Evolutionary conservation across 2,113 vertebrate species (phyloP).

Genomic region (Oreotrochilus melanogaster): DNA sequence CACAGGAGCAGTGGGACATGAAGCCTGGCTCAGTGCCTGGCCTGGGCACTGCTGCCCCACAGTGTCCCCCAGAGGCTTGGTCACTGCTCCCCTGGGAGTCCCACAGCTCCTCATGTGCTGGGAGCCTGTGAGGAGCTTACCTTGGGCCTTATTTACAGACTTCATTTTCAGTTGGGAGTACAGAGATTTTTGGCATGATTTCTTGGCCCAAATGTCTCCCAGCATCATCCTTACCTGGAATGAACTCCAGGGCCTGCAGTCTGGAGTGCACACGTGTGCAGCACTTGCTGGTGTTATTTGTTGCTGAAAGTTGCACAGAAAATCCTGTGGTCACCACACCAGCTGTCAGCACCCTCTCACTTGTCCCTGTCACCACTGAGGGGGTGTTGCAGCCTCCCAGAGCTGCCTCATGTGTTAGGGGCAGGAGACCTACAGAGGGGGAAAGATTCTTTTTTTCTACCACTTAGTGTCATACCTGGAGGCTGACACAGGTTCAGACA

Average conservation of each 20-base stretch:
- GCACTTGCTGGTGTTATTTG: background rate
- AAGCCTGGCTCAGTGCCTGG: background rate
- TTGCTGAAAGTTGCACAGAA: background rate
- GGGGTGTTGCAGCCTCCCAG: rapidly evolving
- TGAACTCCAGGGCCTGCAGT: background rate
- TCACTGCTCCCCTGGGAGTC: background rate
- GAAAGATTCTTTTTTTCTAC: background rate
- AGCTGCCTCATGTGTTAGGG: background rate
- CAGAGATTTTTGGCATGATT: background rate
- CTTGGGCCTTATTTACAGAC: background rate
- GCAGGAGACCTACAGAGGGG: background rate
- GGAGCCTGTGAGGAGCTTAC: background rate
- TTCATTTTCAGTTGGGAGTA: background rate
- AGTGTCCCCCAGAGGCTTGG: background rate
- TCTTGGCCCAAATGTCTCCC: background rate
- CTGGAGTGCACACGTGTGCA: background rate
- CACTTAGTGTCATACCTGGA: background rate
- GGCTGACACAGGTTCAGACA: background rate
- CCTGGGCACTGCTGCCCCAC: background rate
- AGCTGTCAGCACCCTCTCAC: too few relatives aligned
- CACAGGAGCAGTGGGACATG: background rate
- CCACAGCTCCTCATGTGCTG: too few relatives aligned
- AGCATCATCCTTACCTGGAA: background rate
- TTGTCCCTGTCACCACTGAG: too few relatives aligned
- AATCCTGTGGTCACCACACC: background rate